phyloP scores from a whole-genome alignment of 2,888 invertebrate genomes.

The Dasysyrphus albostriatus region DNA sequence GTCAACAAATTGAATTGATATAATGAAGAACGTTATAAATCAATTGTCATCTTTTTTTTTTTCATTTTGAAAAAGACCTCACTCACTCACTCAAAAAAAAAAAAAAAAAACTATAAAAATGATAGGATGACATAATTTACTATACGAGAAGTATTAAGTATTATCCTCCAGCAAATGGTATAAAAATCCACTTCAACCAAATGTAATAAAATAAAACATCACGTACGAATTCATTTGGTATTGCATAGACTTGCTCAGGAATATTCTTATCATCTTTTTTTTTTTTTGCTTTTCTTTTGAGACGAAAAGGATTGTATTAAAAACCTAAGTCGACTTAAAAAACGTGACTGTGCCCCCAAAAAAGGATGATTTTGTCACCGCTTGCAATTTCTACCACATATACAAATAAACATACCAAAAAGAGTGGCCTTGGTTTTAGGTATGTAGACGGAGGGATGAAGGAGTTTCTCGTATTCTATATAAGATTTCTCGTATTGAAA shows the following conservation, averaged over 20 bases:
- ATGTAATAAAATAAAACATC: constrained; percentile 70
- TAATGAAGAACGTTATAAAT: constrained; percentile 35
- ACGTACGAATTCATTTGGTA: constrained; percentile 73
- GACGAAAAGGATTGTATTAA: constrained; percentile 65
- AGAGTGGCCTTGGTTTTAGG: neutral
- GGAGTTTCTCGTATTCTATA: constrained; percentile 34
- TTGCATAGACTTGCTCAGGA: constrained; percentile 45
- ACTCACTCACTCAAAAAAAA: neutral
- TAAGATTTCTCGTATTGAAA: constrained; percentile 70
- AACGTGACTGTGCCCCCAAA: constrained; percentile 65
- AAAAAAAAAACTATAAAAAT: constrained; percentile 38
- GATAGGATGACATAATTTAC: constrained; percentile 67
- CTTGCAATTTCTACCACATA: constrained; percentile 12
- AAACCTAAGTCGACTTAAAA: constrained; percentile 65
- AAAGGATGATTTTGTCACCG: constrained; percentile 28
- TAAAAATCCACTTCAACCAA: constrained; percentile 71
- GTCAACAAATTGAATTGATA: constrained; percentile 16
- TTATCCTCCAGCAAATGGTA: constrained; percentile 48
- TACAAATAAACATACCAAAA: neutral
- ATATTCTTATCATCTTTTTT: constrained; percentile 33
- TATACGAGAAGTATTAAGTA: constrained; percentile 50
- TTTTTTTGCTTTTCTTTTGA: constrained; percentile 16
- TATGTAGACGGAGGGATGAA: neutral
- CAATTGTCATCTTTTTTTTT: constrained; percentile 23
- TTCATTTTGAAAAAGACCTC: constrained; percentile 20